Percentiles rank a stretch among this genome's conserved stretches.
These are phyloP conservation scores for Lamprotornis superbus DNA, from an alignment of 2,113 vertebrate genomes.

Conservation along the genomic window DNA sequence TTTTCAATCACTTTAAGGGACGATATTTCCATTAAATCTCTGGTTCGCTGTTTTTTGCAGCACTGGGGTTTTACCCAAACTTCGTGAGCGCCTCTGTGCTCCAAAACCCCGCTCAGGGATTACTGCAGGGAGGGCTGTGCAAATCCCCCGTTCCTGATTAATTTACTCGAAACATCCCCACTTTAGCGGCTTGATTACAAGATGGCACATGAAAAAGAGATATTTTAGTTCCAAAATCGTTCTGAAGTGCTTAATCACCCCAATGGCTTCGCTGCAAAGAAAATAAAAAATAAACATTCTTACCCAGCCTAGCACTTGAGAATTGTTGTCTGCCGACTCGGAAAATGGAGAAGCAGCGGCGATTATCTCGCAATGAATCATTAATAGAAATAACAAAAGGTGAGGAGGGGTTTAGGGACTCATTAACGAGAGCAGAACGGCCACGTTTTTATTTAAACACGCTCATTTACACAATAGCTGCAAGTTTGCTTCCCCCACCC, in stretches of 20 bases:
- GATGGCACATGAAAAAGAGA: not conserved
- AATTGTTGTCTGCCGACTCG: not conserved
- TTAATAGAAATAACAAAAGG: not conserved
- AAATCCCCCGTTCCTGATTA: not conserved
- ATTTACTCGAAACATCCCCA: not conserved
- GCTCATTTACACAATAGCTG: conserved; percentile 18
- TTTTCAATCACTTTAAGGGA: not conserved
- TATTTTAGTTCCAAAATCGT: not conserved
- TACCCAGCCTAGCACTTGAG: not conserved
- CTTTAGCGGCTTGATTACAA: not conserved
- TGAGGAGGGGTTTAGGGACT: not conserved
- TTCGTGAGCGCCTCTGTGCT: not conserved
- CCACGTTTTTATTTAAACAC: conserved; percentile 62
- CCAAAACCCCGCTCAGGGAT: not conserved
- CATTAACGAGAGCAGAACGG: not conserved
- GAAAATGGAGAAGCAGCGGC: not conserved
- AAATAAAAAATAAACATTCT: not conserved
- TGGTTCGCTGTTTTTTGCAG: not conserved
- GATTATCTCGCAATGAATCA: not conserved
- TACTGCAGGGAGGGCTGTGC: not conserved
- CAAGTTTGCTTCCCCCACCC: not conserved
- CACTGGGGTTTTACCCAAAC: not conserved
- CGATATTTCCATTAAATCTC: not conserved
- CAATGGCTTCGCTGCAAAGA: not conserved
- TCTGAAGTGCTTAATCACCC: not conserved